phyloP scores from a whole-genome alignment of 2,797 vertebrate genomes.

The Ctenopoma kingsleyae region DNA sequence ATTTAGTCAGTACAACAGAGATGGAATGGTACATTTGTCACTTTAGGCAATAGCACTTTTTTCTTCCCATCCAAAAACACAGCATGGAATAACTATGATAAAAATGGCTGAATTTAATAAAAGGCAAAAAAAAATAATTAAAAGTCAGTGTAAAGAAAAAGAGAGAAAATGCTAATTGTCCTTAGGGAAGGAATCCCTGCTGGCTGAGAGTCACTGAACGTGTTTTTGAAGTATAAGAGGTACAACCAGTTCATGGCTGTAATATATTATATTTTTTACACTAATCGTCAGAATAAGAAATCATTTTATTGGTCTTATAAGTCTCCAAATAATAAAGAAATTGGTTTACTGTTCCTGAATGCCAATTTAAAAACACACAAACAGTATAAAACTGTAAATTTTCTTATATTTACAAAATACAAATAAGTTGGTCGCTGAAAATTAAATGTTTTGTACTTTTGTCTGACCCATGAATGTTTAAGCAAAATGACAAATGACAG shows the following conservation, averaged over 20 bases:
- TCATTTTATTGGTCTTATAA: constrained; percentile 6
- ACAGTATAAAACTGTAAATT: not conserved
- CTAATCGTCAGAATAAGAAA: not conserved
- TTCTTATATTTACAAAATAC: not conserved
- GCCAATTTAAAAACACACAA: constrained; percentile 13
- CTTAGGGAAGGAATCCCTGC: constrained; percentile 29
- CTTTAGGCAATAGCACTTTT: constrained; percentile 18
- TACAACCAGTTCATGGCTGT: constrained; percentile 18
- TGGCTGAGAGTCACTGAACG: constrained; percentile 14
- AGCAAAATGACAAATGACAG: too few relatives aligned
- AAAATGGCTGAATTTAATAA: constrained; percentile 18
- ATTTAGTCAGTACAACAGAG: constrained; percentile 23
- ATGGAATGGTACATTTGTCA: constrained; percentile 41
- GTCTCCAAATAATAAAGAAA: constrained; percentile 5
- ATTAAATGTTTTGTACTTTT: too few relatives aligned
- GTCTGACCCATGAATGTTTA: too few relatives aligned
- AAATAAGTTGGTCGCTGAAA: too few relatives aligned
- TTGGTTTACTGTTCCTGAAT: not conserved
- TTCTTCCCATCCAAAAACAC: constrained; percentile 28
- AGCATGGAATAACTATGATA: constrained; percentile 27
- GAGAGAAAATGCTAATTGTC: constrained; percentile 43
- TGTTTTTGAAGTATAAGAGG: constrained; percentile 38
- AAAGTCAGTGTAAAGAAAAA: constrained; percentile 4
- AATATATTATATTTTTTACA: constrained; percentile 5
- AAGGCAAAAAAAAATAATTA: not conserved